Base-by-base conservation (phyloP, 2,113 vertebrate genomes). In the Ia io region DNA sequence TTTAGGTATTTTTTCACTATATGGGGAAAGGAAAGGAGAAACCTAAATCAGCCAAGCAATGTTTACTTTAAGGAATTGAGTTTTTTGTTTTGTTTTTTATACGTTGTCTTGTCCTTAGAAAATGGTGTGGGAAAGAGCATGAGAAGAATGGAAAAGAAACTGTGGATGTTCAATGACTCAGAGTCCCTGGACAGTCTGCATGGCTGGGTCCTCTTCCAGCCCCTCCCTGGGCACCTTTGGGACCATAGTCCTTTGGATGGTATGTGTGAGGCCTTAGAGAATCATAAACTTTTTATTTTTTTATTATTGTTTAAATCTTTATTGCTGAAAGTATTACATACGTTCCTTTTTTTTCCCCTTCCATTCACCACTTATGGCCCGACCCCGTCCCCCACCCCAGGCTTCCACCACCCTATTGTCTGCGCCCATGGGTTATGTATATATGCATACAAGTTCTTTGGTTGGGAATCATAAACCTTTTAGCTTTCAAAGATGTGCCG, bases 201-300 rank as follows among this genome's bases (percentile, higher is more conserved):
- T 10, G 35, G 16, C 16, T 14, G 23, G 22, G 28, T 89, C 47
- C 23, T 61, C 37, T 74, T 65, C 28, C 16, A 17, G 9, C 8
- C 3, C 5, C 30, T 37, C 1, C 0, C 10, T 30, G 1, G 47
- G 40, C 22, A 28, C 25, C 20, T 12, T 22, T 6, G 0, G 25
- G 32, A 18, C 9, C 63, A 88, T 20, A 40, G 8, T 76, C 25
- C 7, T n/a, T 92, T 32, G 28, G 23, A 5, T 42, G 28, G 40
- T 44, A 32, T 11, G 2, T 42, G 1, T 12, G 51, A 28, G 6
- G 4, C 3, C 6, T 2, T 63, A 61, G 49, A 47, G 6, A 11
- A 49, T 77, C 22, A 30, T 5, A 17, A 14, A 35, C 12, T 13
- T 83, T 70, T 90, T 23, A 69, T 61, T 28, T 61, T 20, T 61